Base-by-base conservation (phyloP, 2,113 vertebrate species). In the Calidris pygmaea region DNA sequence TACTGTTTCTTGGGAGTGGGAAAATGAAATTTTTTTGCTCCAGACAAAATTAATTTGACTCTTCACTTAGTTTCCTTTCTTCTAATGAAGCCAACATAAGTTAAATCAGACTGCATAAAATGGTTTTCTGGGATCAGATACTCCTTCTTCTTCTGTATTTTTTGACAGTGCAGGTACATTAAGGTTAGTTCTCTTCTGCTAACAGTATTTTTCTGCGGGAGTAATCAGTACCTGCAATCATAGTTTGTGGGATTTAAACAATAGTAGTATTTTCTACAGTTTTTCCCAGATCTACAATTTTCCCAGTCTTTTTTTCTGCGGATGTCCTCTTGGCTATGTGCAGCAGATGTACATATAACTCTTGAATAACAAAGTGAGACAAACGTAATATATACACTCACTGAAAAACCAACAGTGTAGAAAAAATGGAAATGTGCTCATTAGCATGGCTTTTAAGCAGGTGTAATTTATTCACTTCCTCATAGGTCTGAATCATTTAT, bases 11-110 rank as follows among this genome's bases (percentile, higher is more conserved):
- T 84, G 12, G 29, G 81, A 91, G 41, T 5, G 48, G 52, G 37
- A 63, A 94, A 94, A 80, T 39, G 7, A 82, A 86, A 91, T 59
- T 41, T 71, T 4, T 83, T 80, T 88, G 16, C 16, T 91, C 16
- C 60, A 90, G 68, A 86, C 47, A 90, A 94, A 90, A 92, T 29
- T 56, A 58, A 60, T 88, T 73, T 77, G 65, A 91, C 37, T 87
- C n/a, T 74, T 52, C 29, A 2, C 34, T 94, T 72, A 70, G 11
- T 88, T 94, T 94, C 66, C 29, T 71, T 45, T 93, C 56, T 82
- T 86, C 43, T 83, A 78, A 93, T 62, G 39, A 83, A 87, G 52
- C 19, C 52, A 48, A 26, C 29, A 9, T 47, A 58, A 15, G 78
- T 94, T 85, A 90, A 91, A 88, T 24, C 21, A 48, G 34, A n/a